phyloP scores from a whole-genome alignment of 2,888 invertebrate species.

The Mongoloraphidia duomilia region DNA sequence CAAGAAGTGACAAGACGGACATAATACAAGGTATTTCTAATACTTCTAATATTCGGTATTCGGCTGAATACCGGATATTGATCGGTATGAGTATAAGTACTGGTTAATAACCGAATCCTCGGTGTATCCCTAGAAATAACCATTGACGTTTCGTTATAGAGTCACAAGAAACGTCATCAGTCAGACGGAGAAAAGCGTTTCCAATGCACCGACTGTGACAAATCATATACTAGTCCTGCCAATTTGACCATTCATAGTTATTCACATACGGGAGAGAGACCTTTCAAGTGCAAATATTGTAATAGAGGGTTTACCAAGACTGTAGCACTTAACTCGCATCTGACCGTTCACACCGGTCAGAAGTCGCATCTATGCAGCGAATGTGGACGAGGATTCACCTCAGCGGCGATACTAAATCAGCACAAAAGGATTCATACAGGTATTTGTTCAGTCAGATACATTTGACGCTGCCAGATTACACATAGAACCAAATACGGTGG shows the following conservation, averaged over 20 bases:
- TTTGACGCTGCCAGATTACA: constrained; percentile 1
- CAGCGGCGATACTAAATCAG: constrained; percentile 14
- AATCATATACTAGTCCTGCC: constrained; percentile 13
- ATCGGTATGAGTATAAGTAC: too few species aligned
- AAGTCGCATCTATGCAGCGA: constrained; percentile 16
- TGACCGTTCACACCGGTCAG: constrained; percentile 14
- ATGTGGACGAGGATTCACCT: constrained; percentile 18
- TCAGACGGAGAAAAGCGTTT: constrained; percentile 8
- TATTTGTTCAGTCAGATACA: neutral
- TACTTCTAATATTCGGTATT: too few species aligned
- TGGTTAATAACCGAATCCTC: too few species aligned
- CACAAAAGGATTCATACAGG: constrained; percentile 15
- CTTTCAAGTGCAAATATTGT: constrained; percentile 17
- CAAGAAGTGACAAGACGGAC: too few species aligned
- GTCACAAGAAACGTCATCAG: constrained; percentile 8
- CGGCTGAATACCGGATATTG: too few species aligned
- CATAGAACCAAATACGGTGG: too few species aligned
- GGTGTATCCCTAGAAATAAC: too few species aligned
- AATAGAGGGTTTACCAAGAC: constrained; percentile 15
- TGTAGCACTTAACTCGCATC: constrained; percentile 17
- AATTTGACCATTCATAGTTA: constrained; percentile 13
- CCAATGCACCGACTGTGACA: constrained; percentile 10
- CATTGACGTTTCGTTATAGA: neutral
- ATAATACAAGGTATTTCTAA: too few species aligned
- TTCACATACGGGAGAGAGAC: constrained; percentile 19